These are phyloP conservation scores for Carposina sasakii DNA, from an alignment of 1,140 invertebrate genomes.

Conservation along the genomic window DNA sequence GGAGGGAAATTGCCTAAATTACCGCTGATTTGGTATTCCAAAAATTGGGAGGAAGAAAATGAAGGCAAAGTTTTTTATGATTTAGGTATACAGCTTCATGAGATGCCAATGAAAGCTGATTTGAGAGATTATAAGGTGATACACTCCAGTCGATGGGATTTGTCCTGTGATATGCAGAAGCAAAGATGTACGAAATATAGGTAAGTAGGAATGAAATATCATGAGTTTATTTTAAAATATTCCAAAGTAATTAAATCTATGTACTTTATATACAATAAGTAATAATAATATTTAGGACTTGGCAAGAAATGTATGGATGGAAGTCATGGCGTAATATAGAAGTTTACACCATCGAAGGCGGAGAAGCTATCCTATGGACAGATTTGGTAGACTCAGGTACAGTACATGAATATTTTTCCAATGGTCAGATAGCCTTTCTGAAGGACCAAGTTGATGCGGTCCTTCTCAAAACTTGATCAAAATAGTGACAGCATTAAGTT, in stretches of 20 bases:
- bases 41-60: constrained; percentile 27
- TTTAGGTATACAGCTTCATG: constrained; percentile 71
- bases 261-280: too few species aligned
- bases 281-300: constrained; percentile 71
- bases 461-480: too few species aligned
- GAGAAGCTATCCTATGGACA: constrained; percentile 81
- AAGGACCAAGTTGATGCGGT: too few species aligned
- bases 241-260: too few species aligned
- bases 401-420: too few species aligned
- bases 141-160: constrained; percentile 82
- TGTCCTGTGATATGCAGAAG: constrained; percentile 80
- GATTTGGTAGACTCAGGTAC: constrained; percentile 74
- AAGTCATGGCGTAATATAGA: constrained; percentile 73
- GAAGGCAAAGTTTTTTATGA: constrained; percentile 57
- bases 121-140: constrained; percentile 77
- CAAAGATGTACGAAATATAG: constrained; percentile 76
- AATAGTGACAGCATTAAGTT: too few species aligned
- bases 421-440: too few species aligned
- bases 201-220: too few species aligned
- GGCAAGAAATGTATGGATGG: constrained; percentile 83
- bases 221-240: constrained; percentile 3
- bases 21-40: constrained; percentile 45
- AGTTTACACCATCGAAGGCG: constrained; percentile 75
- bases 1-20: constrained; percentile 61
- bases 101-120: constrained; percentile 59